phyloP scores from a whole-genome alignment of 2,888 invertebrate species.

The Ormyrus labotus region DNA sequence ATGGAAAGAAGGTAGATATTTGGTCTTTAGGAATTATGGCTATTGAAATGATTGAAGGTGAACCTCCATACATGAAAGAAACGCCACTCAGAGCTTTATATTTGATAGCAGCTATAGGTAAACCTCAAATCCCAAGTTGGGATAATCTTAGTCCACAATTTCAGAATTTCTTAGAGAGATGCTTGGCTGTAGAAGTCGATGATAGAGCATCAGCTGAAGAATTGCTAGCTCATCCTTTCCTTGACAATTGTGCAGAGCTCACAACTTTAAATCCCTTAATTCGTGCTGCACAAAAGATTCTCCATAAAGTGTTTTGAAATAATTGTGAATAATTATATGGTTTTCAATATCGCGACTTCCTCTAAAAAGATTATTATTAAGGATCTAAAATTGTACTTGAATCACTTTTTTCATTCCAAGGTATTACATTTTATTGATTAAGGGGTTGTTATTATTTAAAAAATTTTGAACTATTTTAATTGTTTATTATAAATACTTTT shows the following conservation, averaged over 20 bases:
- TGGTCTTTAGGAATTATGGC: slow-evolving; percentile 99
- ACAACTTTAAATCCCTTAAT: slow-evolving; percentile 91
- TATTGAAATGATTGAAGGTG: slow-evolving; percentile 97
- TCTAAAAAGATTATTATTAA: slow-evolving; percentile 43
- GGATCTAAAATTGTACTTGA: slow-evolving; percentile 43
- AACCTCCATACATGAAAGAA: slow-evolving; percentile 97
- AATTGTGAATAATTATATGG: slow-evolving; percentile 12
- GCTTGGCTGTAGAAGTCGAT: slow-evolving; percentile 91
- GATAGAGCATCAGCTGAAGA: slow-evolving; percentile 86
- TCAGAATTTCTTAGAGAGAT: slow-evolving; percentile 90
- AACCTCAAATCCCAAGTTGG: slow-evolving; percentile 92
- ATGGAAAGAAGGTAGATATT: slow-evolving; percentile 94
- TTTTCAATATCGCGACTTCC: slow-evolving; percentile 14
- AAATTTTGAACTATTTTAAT: slow-evolving; percentile 15
- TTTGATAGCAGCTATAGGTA: slow-evolving; percentile 95
- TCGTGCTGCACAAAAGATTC: slow-evolving; percentile 91
- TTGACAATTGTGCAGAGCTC: slow-evolving; percentile 87
- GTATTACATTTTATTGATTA: slow-evolving; percentile 22
- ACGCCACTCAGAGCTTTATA: slow-evolving; percentile 94
- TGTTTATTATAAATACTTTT: slow-evolving; percentile 1
- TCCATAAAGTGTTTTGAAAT: slow-evolving; percentile 77
- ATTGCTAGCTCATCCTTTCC: slow-evolving; percentile 87
- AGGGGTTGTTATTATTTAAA: slow-evolving; percentile 3
- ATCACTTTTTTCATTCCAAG: slow-evolving; percentile 40
- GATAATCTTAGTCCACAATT: slow-evolving; percentile 86